Evolutionary conservation across 2,888 invertebrate species (phyloP).

Genomic region (Lochmaea capreae): DNA sequence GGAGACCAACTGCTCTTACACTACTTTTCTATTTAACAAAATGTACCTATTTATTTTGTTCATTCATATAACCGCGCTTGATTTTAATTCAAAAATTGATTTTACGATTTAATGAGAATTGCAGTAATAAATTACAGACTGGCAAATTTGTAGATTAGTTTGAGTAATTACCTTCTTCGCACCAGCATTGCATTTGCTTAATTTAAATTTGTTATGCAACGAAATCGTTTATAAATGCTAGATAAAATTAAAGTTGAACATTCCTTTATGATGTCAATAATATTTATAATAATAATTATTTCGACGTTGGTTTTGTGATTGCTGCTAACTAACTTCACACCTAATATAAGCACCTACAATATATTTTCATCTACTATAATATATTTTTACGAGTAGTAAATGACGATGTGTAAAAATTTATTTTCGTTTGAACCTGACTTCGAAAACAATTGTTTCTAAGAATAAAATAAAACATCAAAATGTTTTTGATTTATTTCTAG

Average conservation of each 20-base stretch:
- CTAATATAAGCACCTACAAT: background rate
- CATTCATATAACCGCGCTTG: too few species aligned
- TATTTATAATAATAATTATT: too few species aligned
- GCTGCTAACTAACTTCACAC: background rate
- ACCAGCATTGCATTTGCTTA: constrained; percentile 12
- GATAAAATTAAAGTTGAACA: background rate
- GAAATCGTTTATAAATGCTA: background rate
- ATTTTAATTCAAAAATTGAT: background rate
- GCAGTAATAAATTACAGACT: constrained; percentile 4
- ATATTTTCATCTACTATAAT: too few species aligned
- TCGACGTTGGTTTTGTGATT: background rate
- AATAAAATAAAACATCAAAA: constrained; percentile 5
- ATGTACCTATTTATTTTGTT: too few species aligned
- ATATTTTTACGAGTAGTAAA: too few species aligned
- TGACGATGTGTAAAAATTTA: too few species aligned
- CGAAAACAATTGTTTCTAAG: background rate
- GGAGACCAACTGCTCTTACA: too few species aligned
- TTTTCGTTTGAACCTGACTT: background rate
- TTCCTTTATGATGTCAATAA: background rate
- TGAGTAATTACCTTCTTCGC: constrained; percentile 23
- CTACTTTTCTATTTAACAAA: too few species aligned
- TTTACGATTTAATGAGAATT: constrained; percentile 14
- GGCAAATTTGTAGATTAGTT: constrained; percentile 15
- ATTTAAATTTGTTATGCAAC: constrained; percentile 21
- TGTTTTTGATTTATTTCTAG: constrained; percentile 5